phyloP scores from a whole-genome alignment of 1,140 invertebrate species.

The Heliothis virescens region DNA sequence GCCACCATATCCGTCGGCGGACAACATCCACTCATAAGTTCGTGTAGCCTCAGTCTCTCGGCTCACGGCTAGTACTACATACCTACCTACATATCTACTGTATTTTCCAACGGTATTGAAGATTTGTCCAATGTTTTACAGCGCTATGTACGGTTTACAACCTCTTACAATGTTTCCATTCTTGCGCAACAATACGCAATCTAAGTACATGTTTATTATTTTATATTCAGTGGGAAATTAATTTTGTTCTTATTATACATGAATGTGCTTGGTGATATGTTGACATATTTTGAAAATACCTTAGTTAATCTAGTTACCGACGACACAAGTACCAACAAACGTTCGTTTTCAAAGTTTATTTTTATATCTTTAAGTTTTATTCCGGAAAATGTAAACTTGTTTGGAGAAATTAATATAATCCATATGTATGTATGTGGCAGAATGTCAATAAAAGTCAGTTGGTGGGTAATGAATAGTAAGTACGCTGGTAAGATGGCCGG shows the following conservation, averaged over 20 bases:
- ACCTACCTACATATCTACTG: slow-evolving; percentile 10
- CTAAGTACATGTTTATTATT: slow-evolving; percentile 30
- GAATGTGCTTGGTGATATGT: background rate
- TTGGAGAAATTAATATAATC: slow-evolving; percentile 39
- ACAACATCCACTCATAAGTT: slow-evolving; percentile 66
- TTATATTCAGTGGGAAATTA: slow-evolving; percentile 12
- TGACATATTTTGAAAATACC: background rate
- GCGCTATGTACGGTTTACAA: slow-evolving; percentile 36
- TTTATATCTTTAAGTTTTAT: background rate
- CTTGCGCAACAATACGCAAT: slow-evolving; percentile 20
- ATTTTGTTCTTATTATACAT: slow-evolving; percentile 7
- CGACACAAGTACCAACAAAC: background rate
- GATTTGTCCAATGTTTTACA: slow-evolving; percentile 49
- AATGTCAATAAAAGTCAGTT: slow-evolving; percentile 39
- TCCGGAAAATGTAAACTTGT: slow-evolving; percentile 17
- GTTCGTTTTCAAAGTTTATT: background rate
- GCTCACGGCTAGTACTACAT: slow-evolving; percentile 40
- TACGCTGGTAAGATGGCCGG: background rate
- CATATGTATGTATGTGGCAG: slow-evolving; percentile 37
- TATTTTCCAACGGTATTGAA: slow-evolving; percentile 39
- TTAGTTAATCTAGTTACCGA: background rate
- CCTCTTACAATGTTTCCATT: slow-evolving; percentile 35
- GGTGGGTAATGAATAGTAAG: slow-evolving; percentile 38
- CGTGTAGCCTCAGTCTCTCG: slow-evolving; percentile 52
- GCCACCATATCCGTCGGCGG: slow-evolving; percentile 78